Percentiles rank a stretch among this genome's conserved stretches.
Conservation (phyloP, 2,797 vertebrate genomes). For the Sphenopsis melanotis region DNA sequence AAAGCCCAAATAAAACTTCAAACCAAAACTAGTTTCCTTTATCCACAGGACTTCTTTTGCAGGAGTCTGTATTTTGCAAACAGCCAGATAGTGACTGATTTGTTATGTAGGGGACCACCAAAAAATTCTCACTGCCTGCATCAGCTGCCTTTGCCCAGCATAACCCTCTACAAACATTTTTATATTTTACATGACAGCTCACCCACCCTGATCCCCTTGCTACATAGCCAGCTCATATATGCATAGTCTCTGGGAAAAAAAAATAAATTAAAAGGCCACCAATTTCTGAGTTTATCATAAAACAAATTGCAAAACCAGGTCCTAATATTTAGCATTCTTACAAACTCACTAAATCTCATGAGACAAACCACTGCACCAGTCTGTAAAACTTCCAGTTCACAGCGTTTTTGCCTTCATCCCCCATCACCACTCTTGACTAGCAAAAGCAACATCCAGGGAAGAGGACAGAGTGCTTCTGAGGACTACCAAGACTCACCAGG, state of each 20-base stretch:
- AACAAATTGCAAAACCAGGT: background rate
- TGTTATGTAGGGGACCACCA: background rate
- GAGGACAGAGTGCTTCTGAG: background rate
- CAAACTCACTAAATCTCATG: background rate
- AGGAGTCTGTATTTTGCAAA: background rate
- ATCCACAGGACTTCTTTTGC: background rate
- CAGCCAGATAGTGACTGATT: background rate
- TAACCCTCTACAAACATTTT: background rate
- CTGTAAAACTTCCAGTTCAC: background rate
- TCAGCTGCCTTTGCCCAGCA: background rate
- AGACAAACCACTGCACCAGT: background rate
- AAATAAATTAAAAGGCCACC: background rate
- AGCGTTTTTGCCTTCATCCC: background rate
- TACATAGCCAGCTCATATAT: background rate
- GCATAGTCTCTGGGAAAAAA: background rate
- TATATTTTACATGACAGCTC: background rate
- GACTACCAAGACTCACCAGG: background rate
- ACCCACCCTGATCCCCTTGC: background rate
- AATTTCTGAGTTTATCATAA: background rate
- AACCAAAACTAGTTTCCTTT: background rate
- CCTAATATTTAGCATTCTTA: background rate
- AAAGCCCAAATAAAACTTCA: background rate
- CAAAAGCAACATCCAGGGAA: background rate
- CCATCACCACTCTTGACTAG: background rate
- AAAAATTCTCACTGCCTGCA: background rate